phyloP scores from a whole-genome alignment of 2,113 vertebrate genomes.

The Campylomormyrus numenius region DNA sequence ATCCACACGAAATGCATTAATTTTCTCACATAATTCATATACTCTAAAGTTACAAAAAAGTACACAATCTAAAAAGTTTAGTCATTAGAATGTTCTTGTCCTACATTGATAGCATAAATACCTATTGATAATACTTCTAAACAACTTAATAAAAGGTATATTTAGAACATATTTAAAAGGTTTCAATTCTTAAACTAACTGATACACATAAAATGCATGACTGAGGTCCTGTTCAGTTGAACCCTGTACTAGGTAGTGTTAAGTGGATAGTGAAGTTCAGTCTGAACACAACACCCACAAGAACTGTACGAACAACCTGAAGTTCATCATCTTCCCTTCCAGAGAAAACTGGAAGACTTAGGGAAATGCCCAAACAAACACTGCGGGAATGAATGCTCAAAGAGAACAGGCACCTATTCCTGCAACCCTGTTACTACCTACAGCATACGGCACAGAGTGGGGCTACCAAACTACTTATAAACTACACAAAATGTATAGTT shows the following conservation, averaged over 20 bases:
- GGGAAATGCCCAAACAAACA: not conserved
- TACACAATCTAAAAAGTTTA: not conserved
- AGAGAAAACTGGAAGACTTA: not conserved
- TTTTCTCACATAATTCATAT: slow-evolving; percentile 3
- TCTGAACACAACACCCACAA: not conserved
- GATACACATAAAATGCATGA: not conserved
- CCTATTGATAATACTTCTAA: not conserved
- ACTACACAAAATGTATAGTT: not conserved
- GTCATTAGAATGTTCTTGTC: not conserved
- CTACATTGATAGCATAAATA: not conserved
- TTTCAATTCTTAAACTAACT: not conserved
- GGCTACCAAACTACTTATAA: not conserved
- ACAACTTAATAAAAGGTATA: not conserved
- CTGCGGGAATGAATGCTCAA: not conserved
- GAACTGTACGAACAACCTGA: not conserved
- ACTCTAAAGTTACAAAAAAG: not conserved
- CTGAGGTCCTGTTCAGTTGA: not conserved
- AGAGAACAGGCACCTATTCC: not conserved
- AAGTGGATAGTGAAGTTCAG: not conserved
- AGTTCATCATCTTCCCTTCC: not conserved
- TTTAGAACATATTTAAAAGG: not conserved
- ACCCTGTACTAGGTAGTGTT: not conserved
- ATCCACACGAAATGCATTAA: not conserved
- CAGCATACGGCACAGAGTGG: not conserved
- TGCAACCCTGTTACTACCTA: not conserved